Evolutionary conservation across 2,888 invertebrate genomes (phyloP).

Genomic region (Leucania comma): DNA sequence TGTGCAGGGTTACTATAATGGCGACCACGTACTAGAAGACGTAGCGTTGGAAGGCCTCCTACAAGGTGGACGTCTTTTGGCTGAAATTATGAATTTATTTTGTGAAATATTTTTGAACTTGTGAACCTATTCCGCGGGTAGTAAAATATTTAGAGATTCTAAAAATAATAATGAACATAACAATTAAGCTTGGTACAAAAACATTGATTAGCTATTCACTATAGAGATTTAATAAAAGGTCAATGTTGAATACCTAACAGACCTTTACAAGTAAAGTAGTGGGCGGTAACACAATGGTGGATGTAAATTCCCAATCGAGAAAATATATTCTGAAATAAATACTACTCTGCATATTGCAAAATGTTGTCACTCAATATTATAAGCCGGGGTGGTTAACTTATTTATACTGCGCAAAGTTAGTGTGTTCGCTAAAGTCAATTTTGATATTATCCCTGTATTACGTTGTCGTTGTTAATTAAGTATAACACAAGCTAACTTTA

Average conservation of each 20-base stretch:
- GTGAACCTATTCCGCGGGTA: background rate
- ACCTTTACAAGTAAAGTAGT: background rate
- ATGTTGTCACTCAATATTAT: constrained; percentile 19
- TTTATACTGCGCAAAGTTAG: constrained; percentile 40
- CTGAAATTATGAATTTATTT: no score
- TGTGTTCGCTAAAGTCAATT: constrained; percentile 32
- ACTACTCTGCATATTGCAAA: background rate
- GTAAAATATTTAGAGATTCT: background rate
- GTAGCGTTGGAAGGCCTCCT: no score
- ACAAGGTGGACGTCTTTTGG: no score
- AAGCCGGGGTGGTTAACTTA: constrained; percentile 20
- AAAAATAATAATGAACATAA: background rate
- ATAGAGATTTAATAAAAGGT: background rate
- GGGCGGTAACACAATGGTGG: background rate
- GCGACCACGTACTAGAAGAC: no score
- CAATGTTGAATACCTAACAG: background rate
- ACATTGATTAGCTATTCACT: background rate
- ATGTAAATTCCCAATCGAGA: background rate
- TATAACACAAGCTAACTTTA: constrained; percentile 40
- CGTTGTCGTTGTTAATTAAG: constrained; percentile 45
- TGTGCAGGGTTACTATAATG: no score
- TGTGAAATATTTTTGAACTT: no score
- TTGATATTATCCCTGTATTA: constrained; percentile 42
- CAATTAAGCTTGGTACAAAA: no score
- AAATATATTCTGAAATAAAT: background rate